These are phyloP conservation scores for Stichopus chloronotus DNA, from an alignment of 35 echinoderm and acorn worm species.

Conservation along the genomic window DNA sequence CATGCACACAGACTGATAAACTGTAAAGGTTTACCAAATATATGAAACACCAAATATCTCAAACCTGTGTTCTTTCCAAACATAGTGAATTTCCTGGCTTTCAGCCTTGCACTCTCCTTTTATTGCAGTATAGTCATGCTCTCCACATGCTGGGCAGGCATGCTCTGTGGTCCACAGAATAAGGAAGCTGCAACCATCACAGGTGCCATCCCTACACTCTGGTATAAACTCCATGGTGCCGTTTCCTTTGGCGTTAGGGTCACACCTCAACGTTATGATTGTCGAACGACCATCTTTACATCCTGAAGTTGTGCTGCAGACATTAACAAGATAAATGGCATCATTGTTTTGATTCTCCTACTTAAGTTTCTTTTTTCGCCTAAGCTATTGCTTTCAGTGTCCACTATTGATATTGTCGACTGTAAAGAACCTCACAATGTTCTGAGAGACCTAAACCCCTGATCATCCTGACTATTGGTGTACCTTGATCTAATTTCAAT, in stretches of 20 bases:
- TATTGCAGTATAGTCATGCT: slow-evolving; percentile 75
- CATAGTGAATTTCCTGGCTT: slow-evolving; percentile 69
- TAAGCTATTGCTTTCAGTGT: not conserved
- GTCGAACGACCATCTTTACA: slow-evolving; percentile 89
- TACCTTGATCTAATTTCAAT: no score
- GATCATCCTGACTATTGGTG: not conserved
- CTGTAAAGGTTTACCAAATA: not conserved
- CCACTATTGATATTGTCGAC: not conserved
- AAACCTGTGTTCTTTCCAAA: slow-evolving; percentile 83
- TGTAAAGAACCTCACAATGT: not conserved
- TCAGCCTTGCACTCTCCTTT: slow-evolving; percentile 70
- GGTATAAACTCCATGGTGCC: slow-evolving; percentile 71
- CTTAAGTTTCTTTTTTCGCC: not conserved
- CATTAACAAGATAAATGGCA: not conserved
- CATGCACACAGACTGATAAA: no score
- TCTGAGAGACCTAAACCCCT: not conserved
- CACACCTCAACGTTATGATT: slow-evolving; percentile 84
- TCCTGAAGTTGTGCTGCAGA: slow-evolving; percentile 79
- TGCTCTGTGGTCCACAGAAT: slow-evolving; percentile 79
- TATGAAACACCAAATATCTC: slow-evolving; percentile 22
- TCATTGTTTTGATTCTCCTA: not conserved
- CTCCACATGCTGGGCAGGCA: slow-evolving; percentile 76
- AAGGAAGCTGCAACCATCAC: slow-evolving; percentile 96
- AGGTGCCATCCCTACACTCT: slow-evolving; percentile 84
- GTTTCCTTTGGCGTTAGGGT: slow-evolving; percentile 48